A percentile compares a stretch with the other conserved stretches of the same genome.
These are phyloP conservation scores for Leptatherina wallacei DNA, from an alignment of 2,797 vertebrate genomes.

Conservation along the genomic window DNA sequence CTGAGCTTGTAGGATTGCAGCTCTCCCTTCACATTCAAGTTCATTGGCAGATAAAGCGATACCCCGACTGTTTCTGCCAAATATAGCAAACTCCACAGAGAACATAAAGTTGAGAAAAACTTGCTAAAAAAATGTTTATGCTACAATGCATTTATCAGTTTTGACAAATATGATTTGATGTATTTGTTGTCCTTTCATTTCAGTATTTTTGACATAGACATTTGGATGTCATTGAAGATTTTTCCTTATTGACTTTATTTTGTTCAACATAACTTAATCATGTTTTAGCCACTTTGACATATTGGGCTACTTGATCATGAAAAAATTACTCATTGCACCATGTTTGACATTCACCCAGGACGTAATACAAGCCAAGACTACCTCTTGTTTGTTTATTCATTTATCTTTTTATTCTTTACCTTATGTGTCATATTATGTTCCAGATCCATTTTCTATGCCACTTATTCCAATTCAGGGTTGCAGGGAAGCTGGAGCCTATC, in stretches of 20 bases:
- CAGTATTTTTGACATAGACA: not conserved
- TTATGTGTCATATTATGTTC: not conserved
- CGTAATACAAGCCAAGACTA: not conserved
- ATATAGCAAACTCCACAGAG: conserved; percentile 23
- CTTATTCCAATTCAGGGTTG: not conserved
- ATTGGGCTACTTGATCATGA: not conserved
- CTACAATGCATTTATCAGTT: not conserved
- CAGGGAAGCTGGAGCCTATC: not conserved
- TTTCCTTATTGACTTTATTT: not conserved
- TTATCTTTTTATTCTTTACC: not conserved
- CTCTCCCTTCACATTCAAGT: conserved; percentile 41
- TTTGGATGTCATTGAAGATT: not conserved
- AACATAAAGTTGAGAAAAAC: conserved; percentile 11
- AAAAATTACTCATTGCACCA: not conserved
- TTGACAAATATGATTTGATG: not conserved
- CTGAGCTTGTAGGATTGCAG: conserved; percentile 41
- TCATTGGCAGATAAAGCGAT: conserved; percentile 49
- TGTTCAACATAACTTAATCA: not conserved
- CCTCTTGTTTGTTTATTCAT: not conserved
- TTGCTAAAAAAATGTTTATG: not conserved
- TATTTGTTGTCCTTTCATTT: not conserved
- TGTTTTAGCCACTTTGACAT: not conserved
- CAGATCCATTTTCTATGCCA: not conserved
- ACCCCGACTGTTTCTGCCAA: conserved; percentile 38
- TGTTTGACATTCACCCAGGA: not conserved